phyloP scores from a whole-genome alignment of 2,797 vertebrate species.

The Siniperca undulata region DNA sequence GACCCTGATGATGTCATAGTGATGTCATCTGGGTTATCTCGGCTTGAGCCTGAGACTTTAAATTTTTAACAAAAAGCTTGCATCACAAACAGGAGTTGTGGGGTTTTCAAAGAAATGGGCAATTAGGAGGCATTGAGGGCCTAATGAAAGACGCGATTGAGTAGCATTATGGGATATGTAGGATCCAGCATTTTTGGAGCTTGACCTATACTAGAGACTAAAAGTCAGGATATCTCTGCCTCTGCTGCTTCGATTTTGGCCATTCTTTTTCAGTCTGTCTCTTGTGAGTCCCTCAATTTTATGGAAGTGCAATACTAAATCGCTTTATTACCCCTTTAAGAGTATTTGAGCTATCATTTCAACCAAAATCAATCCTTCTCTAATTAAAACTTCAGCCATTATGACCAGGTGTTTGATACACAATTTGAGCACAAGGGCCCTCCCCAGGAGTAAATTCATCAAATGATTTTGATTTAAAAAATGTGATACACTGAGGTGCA shows the following conservation, averaged over 20 bases:
- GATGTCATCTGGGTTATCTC: slow-evolving; percentile 10
- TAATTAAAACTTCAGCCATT: not conserved
- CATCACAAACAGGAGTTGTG: not conserved
- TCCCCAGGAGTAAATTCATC: not conserved
- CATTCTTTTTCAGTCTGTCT: not conserved
- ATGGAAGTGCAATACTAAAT: not conserved
- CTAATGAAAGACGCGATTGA: not conserved
- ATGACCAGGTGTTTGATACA: not conserved
- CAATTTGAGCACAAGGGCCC: not conserved
- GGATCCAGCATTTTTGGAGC: slow-evolving; percentile 4
- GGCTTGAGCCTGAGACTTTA: not conserved
- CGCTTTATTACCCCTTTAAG: not conserved
- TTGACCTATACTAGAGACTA: not conserved
- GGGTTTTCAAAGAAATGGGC: not conserved
- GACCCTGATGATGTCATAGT: slow-evolving; percentile 5
- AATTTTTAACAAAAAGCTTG: not conserved
- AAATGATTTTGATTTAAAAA: not conserved
- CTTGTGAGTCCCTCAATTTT: not conserved
- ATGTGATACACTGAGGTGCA: not conserved
- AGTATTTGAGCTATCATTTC: not conserved
- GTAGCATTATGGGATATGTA: slow-evolving; percentile 35
- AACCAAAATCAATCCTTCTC: not conserved
- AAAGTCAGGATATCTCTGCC: not conserved
- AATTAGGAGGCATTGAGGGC: not conserved
- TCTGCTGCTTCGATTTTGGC: not conserved